These are phyloP conservation scores for Percopsis omiscomaycus DNA, from an alignment of 2,797 vertebrate genomes.

Conservation along the genomic window DNA sequence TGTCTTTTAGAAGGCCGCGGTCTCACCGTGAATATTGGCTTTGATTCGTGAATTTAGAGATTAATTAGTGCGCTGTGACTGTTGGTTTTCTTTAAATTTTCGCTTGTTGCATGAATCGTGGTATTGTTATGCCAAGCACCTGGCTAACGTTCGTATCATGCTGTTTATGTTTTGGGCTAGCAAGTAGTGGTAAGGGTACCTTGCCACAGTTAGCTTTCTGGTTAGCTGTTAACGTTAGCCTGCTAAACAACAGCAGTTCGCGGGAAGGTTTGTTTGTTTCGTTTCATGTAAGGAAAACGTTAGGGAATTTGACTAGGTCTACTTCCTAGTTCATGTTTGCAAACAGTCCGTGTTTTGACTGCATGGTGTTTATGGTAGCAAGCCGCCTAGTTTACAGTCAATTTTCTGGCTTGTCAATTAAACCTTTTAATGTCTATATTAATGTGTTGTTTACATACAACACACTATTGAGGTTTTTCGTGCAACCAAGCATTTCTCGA, in stretches of 20 bases:
- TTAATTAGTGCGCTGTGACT: slow-evolving; percentile 22
- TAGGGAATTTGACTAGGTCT: slow-evolving; percentile 28
- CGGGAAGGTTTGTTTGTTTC: slow-evolving; percentile 57
- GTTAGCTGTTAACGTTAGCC: slow-evolving; percentile 57
- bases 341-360: slow-evolving; percentile 70
- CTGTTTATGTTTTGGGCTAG: slow-evolving; percentile 70
- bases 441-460: not conserved
- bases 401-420: slow-evolving; percentile 18
- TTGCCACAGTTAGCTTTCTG: slow-evolving; percentile 55
- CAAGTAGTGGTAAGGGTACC: slow-evolving; percentile 51
- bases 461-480: not conserved
- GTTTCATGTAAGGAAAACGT: slow-evolving; percentile 8
- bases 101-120: slow-evolving; percentile 19
- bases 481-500: not conserved
- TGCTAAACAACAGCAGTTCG: slow-evolving; percentile 65
- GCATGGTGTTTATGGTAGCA: slow-evolving; percentile 72
- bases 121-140: slow-evolving; percentile 12
- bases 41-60: slow-evolving; percentile 51
- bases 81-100: slow-evolving; percentile 38
- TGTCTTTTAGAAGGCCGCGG: slow-evolving; percentile 71
- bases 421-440: not conserved
- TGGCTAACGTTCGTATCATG: slow-evolving; percentile 49
- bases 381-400: slow-evolving; percentile 37
- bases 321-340: slow-evolving; percentile 66
- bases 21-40: slow-evolving; percentile 56